Evolutionary conservation across 2,797 vertebrate genomes (phyloP).

Genomic region (Echiichthys vipera): DNA sequence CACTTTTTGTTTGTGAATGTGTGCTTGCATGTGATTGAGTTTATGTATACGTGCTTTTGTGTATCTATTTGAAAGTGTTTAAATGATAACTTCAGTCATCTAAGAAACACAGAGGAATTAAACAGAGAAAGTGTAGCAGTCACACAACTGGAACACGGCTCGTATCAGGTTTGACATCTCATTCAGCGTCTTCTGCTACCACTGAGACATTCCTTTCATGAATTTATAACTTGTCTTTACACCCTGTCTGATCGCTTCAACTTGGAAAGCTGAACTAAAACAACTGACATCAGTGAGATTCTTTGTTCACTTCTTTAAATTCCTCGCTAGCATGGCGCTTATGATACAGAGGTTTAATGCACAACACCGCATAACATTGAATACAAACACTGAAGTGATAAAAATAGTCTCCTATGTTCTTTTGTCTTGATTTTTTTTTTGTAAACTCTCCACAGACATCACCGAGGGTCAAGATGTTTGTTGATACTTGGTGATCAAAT

Average conservation of each 20-base stretch:
- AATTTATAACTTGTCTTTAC: slow-evolving; percentile 57
- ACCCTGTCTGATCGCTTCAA: slow-evolving; percentile 49
- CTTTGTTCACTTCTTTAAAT: slow-evolving; percentile 56
- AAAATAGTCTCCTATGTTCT: slow-evolving; percentile 6
- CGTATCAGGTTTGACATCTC: slow-evolving; percentile 48
- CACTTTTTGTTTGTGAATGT: background rate
- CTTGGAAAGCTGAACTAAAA: slow-evolving; percentile 56
- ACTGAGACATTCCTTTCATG: slow-evolving; percentile 56
- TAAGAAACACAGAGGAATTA: slow-evolving; percentile 24
- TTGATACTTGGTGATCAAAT: background rate
- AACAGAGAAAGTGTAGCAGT: slow-evolving; percentile 1
- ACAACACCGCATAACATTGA: slow-evolving; percentile 14
- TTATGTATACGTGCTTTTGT: background rate
- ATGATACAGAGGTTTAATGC: slow-evolving; percentile 34
- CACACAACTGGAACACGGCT: slow-evolving; percentile 14
- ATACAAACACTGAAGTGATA: background rate
- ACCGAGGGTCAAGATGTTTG: background rate
- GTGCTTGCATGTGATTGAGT: background rate
- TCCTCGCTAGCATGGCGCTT: slow-evolving; percentile 34
- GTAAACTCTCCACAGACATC: background rate
- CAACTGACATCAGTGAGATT: slow-evolving; percentile 51
- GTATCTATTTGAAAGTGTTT: background rate
- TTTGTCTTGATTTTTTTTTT: background rate
- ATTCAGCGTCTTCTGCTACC: slow-evolving; percentile 38
- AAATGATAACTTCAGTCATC: background rate